Evolutionary conservation across 1,140 invertebrate species (phyloP).

Genomic region (Bactericera cockerelli): DNA sequence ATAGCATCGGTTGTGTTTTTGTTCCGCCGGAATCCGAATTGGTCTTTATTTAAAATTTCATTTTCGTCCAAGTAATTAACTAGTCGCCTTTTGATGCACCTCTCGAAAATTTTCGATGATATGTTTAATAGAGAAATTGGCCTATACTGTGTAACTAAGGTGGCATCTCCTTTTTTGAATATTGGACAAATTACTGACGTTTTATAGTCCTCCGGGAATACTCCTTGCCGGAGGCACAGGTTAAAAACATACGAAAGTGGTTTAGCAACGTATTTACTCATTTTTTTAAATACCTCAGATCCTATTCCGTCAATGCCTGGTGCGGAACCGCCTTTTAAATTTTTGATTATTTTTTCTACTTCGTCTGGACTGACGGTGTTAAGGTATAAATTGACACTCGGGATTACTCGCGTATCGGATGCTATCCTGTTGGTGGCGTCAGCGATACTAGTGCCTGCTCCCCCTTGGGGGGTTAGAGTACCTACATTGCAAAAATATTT

Average conservation of each 20-base stretch:
- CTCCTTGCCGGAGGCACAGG: not conserved
- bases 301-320: not conserved
- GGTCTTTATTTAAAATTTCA: no score
- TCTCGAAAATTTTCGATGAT: no score
- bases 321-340: not conserved
- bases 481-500: not conserved
- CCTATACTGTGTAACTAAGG: not conserved
- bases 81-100: no score
- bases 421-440: not conserved
- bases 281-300: not conserved
- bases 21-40: no score
- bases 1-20: no score
- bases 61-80: no score
- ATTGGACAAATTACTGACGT: not conserved
- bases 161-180: not conserved
- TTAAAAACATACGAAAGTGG: slow-evolving; percentile 1
- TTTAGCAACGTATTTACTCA: not conserved
- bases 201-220: not conserved
- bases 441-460: not conserved
- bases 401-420: no score
- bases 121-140: slow-evolving; percentile 1
- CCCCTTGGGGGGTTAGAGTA: not conserved
- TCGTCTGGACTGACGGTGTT: not conserved
- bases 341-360: not conserved
- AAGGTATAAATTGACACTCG: not conserved